Evolutionary conservation across 2,888 invertebrate species (phyloP), one percentile per base, ranked within the genome.

Genomic region (Galerucella nymphaeae): DNA sequence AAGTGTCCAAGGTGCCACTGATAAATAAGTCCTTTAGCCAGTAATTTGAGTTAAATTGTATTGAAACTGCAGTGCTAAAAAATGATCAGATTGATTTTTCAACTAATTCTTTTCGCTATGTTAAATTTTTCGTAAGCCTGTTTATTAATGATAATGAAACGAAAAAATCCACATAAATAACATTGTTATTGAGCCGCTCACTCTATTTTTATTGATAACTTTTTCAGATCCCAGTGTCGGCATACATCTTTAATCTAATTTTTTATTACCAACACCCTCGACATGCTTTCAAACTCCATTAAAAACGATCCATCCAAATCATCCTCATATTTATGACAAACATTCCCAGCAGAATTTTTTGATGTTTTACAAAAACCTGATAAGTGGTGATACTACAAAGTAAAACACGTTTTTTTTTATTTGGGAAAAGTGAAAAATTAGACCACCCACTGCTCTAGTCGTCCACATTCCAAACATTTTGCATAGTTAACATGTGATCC

Each of bases 401-500:
- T 64, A 16, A 64, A 70, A 63, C 61, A 53, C 14, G 30, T 38
- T 57, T 67, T 67, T 70, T 70, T 65, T 59, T 42, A 73, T 64
- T 62, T 73, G 50, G 58, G 59, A 66, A 45, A 70, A 57, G 55
- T 75, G 75, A 78, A 68, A 74, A 72, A 79, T 76, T 72, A 77
- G 80, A 67, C 80, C 80, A 80, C 80, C 78, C 80, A 79, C 75
- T 18, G 10, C 6, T 63, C 53, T 9, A 67, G 45, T 14, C 42
- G 23, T 41, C n/a, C 57, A 57, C 45, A 66, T 71, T 69, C 66
- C 62, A 55, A 61, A 72, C 64, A 75, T 76, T 78, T 78, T 76
- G 77, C 78, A 76, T 76, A 70, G 68, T 74, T 48, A 76, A 75
- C 75, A 62, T 62, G 42, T 73, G 55, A 66, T 62, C 61, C n/a